Base-by-base conservation (phyloP, 2,888 invertebrate genomes). In the Steinernema carpocapsae region DNA sequence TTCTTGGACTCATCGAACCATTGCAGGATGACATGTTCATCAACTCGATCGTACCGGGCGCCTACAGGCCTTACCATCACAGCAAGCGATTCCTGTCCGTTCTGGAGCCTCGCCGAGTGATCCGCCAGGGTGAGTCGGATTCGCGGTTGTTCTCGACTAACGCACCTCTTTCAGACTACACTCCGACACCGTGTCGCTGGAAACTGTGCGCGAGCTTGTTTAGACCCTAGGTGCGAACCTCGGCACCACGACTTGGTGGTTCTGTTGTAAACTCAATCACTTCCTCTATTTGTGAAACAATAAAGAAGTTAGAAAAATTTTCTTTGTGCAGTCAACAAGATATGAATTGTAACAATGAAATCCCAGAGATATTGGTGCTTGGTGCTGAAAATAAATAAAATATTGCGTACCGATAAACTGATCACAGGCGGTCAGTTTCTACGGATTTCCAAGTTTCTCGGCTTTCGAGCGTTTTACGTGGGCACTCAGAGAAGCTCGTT, bases 161-260 rank as follows among this genome's bases (percentile, higher is more conserved):
- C 3, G 3, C 10, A 37, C 4, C 24, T 48, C 19, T 37, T 64
- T 74, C 73, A 59, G 79, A 78, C 70, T 79, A 79, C 64, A 78
- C 78, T 32, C 79, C 78, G 10, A 78, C 77, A 14, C 79, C 79
- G 7, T 79, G 79, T 51, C 76, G 79, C 42, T 79, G 79, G 79
- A 79, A 79, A 72, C 56, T 79, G 73, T 79, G 79, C 32, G 79
- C 79, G 7, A 74, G 73, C 46, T 72, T 73, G 73, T 72, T 42
- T 37, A 73, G 32, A 52, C 72, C 51, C 51, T 72, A 64, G 64
- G 17, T 29, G 64, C 10, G 17, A 32, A 26, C 64, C 32, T 26
- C 64, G 64, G 24, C 52, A 52, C 6, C 52, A 52, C 32, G 32
- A 32, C 37, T 37, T 14, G 32, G 17, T 26, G 64, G 17, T 26